A percentile compares a stretch with the other conserved stretches of the same genome.
Conservation (phyloP, 2,113 vertebrate species). For the Pollimyrus isidori region DNA sequence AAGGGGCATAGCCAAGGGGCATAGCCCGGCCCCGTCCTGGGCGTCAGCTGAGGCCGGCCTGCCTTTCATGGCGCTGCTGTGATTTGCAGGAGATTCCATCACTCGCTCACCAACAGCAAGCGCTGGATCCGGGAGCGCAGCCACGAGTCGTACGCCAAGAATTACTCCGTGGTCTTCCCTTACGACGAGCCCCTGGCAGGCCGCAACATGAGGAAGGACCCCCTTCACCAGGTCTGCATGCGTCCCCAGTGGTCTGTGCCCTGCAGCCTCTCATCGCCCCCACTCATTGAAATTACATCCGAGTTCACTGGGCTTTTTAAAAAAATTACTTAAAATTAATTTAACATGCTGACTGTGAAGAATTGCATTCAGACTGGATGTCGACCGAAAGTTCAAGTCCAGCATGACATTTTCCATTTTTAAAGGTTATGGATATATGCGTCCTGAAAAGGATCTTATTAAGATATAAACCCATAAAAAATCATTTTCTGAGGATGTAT, state of each 20-base stretch:
- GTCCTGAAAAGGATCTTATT: not conserved
- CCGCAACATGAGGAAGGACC: slow-evolving; percentile 76
- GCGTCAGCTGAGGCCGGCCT: not conserved
- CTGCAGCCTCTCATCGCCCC: not conserved
- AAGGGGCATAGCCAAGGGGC: not conserved
- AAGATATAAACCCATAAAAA: not conserved
- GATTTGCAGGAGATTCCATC: slow-evolving; percentile 77
- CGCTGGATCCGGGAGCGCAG: slow-evolving; percentile 88
- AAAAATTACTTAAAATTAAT: not conserved
- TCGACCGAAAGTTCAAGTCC: not conserved
- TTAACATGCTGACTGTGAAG: not conserved
- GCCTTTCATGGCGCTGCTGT: not conserved
- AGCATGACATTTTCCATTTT: not conserved
- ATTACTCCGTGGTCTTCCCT: slow-evolving; percentile 87
- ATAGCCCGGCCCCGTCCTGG: not conserved
- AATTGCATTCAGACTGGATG: not conserved
- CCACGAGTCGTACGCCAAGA: slow-evolving; percentile 93
- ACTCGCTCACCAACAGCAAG: slow-evolving; percentile 67
- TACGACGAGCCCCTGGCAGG: slow-evolving; percentile 86
- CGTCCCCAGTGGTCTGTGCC: not conserved
- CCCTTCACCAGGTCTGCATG: slow-evolving; percentile 73
- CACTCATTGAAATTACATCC: not conserved
- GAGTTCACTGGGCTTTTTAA: not conserved
- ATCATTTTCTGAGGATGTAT: not conserved
- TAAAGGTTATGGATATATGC: not conserved